Conservation (phyloP, 2,797 vertebrate genomes). For the Schizopygopsis pylzovi region DNA sequence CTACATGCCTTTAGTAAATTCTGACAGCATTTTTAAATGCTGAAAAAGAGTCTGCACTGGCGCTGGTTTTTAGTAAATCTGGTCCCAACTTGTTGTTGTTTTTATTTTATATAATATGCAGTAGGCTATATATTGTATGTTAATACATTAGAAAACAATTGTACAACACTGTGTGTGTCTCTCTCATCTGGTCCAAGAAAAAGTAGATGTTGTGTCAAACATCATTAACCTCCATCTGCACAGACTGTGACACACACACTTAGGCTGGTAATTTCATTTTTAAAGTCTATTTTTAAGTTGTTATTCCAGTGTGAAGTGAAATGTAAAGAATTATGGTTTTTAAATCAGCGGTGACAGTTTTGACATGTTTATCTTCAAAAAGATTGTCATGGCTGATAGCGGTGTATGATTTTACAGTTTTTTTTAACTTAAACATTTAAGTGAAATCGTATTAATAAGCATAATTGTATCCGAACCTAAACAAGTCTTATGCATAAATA, state of each 20-base stretch:
- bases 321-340: not conserved
- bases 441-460: slow-evolving; percentile 40
- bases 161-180: not conserved
- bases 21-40: not conserved
- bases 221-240: not conserved
- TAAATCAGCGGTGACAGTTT: not conserved
- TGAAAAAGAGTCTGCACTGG: not conserved
- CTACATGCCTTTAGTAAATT: not conserved
- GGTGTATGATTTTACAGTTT: not conserved
- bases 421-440: slow-evolving; percentile 24
- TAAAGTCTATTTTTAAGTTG: slow-evolving; percentile 5
- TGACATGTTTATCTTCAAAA: not conserved
- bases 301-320: slow-evolving; percentile 1
- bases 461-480: slow-evolving; percentile 53
- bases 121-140: not conserved
- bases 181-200: not conserved
- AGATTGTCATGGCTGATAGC: not conserved
- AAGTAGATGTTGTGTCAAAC: not conserved
- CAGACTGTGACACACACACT: not conserved
- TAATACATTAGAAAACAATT: not conserved
- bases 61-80: not conserved
- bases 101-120: not conserved
- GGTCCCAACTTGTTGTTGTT: no score
- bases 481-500: slow-evolving; percentile 47
- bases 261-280: not conserved